phyloP scores from a whole-genome alignment of 2,113 vertebrate species.

The Romanogobio albipinnatus region DNA sequence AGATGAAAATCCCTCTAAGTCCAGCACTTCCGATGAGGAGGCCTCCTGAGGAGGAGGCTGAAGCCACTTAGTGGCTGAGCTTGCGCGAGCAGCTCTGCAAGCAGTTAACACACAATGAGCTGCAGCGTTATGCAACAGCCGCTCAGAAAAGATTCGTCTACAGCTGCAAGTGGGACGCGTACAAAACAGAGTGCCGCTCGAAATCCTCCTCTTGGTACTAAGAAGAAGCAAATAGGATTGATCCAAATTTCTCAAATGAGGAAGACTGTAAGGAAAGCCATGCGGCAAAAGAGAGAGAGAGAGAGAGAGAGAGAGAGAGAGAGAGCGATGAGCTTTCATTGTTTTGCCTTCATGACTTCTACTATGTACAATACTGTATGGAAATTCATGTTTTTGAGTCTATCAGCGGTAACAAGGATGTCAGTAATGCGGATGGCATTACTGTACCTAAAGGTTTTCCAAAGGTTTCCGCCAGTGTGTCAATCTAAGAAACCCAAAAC shows the following conservation, averaged over 20 bases:
- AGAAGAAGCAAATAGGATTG: slow-evolving; percentile 56
- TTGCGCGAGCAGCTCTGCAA: slow-evolving; percentile 60
- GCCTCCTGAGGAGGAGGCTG: slow-evolving; percentile 59
- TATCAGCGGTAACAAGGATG: not conserved
- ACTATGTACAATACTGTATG: not conserved
- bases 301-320: not conserved
- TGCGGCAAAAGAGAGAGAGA: not conserved
- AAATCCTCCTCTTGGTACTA: slow-evolving; percentile 55
- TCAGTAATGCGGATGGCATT: not conserved
- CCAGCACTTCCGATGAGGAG: slow-evolving; percentile 52
- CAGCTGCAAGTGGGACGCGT: slow-evolving; percentile 57
- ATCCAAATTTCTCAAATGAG: slow-evolving; percentile 39
- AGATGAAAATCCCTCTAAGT: slow-evolving; percentile 66
- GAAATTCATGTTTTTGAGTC: not conserved
- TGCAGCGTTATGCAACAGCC: slow-evolving; percentile 69
- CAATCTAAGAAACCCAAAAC: not conserved
- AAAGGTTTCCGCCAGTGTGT: not conserved
- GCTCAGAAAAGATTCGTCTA: slow-evolving; percentile 61
- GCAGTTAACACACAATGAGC: slow-evolving; percentile 63
- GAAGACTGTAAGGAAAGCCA: slow-evolving; percentile 30
- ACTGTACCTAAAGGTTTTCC: not conserved
- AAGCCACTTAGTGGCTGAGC: slow-evolving; percentile 64
- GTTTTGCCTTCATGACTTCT: not conserved
- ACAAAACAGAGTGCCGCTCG: slow-evolving; percentile 57
- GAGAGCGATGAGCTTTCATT: not conserved